Percentiles rank a stretch among this genome's conserved stretches.
Evolutionary conservation across 92 coral and sea anemone genomes (phyloP).

Genomic region (Plumapathes pennacea): DNA sequence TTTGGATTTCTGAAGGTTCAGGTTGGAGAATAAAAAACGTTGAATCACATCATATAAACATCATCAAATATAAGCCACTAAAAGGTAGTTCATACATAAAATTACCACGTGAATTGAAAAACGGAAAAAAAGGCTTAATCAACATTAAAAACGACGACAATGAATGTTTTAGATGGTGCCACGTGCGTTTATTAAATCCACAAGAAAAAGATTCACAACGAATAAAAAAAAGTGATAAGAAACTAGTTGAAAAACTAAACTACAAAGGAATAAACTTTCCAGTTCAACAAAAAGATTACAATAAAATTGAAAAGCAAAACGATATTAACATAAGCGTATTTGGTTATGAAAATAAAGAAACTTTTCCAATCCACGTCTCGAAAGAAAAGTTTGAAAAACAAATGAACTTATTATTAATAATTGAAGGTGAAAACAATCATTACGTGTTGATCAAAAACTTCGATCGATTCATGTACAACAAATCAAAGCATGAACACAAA

Average conservation of each 20-base stretch:
- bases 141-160: constrained; percentile 23
- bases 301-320: constrained; percentile 17
- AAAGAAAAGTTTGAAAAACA: not conserved
- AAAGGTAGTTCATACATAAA: constrained; percentile 11
- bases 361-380: constrained; percentile 11
- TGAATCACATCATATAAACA: not conserved
- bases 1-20: not conserved
- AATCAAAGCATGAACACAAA: not conserved
- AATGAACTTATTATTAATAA: constrained; percentile 5
- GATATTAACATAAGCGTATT: constrained; percentile 15
- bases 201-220: constrained; percentile 13
- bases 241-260: constrained; percentile 7
- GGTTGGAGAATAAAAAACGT: not conserved
- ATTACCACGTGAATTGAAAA: constrained; percentile 21
- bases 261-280: constrained; percentile 22
- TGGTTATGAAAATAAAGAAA: constrained; percentile 1
- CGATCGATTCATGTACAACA: constrained; percentile 4
- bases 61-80: not conserved
- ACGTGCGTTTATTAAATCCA: constrained; percentile 29
- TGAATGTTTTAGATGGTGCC: constrained; percentile 46
- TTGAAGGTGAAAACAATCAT: constrained; percentile 8
- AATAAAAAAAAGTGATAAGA: constrained; percentile 6
- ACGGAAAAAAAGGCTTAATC: constrained; percentile 17
- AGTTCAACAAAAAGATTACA: constrained; percentile 5
- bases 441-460: constrained; percentile 21